Conservation (phyloP, 2,797 vertebrate species). For the Anas bahamensis region DNA sequence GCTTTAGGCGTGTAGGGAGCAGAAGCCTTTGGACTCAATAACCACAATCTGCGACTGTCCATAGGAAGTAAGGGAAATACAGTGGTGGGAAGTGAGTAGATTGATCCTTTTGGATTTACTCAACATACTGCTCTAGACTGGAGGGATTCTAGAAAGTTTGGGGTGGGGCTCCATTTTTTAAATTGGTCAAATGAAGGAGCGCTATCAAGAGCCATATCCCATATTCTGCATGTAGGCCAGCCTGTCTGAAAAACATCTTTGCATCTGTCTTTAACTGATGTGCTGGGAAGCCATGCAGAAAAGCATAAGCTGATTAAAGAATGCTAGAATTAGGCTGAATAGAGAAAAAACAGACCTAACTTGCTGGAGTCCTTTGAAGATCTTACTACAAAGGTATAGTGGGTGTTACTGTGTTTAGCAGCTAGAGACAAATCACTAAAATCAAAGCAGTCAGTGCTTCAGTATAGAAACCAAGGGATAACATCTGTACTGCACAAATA, state of each 20-base stretch:
- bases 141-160: neutral
- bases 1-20: neutral
- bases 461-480: neutral
- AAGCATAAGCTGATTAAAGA: conserved; percentile 5
- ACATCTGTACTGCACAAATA: conserved; percentile 28
- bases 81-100: neutral
- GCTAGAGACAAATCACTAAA: conserved; percentile 4
- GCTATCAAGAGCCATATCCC: neutral
- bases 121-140: neutral
- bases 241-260: neutral
- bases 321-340: neutral
- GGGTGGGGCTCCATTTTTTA: neutral
- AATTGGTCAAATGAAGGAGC: neutral
- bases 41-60: neutral
- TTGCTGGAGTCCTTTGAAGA: conserved; percentile 57
- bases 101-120: neutral
- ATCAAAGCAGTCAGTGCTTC: conserved; percentile 21
- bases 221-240: neutral
- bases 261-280: neutral
- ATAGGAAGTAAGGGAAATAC: neutral
- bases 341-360: conserved; percentile 20
- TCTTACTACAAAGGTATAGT: conserved; percentile 14
- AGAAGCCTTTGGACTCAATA: neutral
- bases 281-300: neutral
- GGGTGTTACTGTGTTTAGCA: neutral